Conservation (phyloP, 2,888 invertebrate species). For the Trachelus stipa region DNA sequence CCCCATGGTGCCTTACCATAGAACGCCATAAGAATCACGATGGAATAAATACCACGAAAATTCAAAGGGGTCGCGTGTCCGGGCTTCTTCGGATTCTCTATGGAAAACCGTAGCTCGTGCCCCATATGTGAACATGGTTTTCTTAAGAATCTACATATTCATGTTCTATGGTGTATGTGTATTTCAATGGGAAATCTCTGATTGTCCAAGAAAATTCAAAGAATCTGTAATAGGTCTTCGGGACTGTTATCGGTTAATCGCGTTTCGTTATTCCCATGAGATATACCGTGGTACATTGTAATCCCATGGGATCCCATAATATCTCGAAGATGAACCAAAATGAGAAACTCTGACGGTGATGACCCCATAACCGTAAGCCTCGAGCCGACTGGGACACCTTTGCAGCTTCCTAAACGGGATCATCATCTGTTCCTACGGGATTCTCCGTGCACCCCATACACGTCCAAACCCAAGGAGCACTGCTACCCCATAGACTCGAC, state of each 20-base stretch:
- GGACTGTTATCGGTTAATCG: background rate
- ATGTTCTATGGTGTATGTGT: no score
- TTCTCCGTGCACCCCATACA: conserved; percentile 34
- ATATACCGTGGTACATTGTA: background rate
- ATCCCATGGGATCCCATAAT: background rate
- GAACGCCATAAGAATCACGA: no score
- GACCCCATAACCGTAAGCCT: conserved; percentile 57
- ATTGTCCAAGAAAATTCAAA: background rate
- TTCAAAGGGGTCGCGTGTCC: no score
- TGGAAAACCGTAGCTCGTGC: no score
- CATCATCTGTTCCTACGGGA: conserved; percentile 61
- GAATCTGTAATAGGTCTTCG: background rate
- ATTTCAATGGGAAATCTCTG: no score
- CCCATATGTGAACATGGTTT: no score
- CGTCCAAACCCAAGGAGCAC: conserved; percentile 21
- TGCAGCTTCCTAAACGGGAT: conserved; percentile 63
- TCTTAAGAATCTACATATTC: no score
- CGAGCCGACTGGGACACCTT: conserved; percentile 38
- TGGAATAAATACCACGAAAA: no score
- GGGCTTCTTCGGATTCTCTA: no score
- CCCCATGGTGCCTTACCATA: no score
- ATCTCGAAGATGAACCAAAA: conserved; percentile 5
- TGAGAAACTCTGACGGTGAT: conserved; percentile 37
- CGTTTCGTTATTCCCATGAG: background rate
- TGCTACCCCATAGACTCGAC: conserved; percentile 15